Evolutionary conservation across 2,797 vertebrate genomes (phyloP).

Genomic region (Platyrinchus mystaceus): DNA sequence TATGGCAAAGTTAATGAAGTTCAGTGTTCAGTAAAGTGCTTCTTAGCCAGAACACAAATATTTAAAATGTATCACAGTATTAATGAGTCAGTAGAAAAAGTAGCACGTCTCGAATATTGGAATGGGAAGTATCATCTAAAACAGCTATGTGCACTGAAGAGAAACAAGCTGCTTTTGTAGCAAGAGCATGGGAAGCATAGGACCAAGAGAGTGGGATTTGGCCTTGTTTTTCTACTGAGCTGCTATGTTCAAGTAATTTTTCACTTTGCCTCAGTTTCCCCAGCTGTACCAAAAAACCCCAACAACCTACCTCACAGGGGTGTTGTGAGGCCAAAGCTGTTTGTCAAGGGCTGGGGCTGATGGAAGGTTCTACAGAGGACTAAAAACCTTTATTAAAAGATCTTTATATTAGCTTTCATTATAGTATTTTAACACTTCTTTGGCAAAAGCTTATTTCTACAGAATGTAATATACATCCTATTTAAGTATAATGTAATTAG

Average conservation of each 20-base stretch:
- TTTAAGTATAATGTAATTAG: conserved; percentile 4
- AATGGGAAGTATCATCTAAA: neutral
- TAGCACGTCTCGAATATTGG: neutral
- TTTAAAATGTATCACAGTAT: neutral
- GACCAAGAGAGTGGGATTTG: neutral
- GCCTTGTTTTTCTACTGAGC: neutral
- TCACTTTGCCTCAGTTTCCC: neutral
- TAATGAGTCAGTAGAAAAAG: neutral
- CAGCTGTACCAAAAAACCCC: neutral
- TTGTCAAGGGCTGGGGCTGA: conserved; percentile 13
- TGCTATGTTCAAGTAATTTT: neutral
- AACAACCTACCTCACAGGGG: conserved; percentile 42
- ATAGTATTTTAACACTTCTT: conserved; percentile 30
- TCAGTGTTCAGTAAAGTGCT: neutral
- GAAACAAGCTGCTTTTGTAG: neutral
- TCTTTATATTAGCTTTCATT: neutral
- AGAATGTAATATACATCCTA: neutral
- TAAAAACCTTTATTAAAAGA: neutral
- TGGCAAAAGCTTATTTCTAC: conserved; percentile 14
- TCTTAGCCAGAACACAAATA: neutral
- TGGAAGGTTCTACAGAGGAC: neutral
- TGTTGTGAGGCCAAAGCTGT: conserved; percentile 47
- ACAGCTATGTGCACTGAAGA: neutral
- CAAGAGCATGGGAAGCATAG: neutral
- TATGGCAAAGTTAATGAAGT: neutral